Evolutionary conservation across 1,140 invertebrate genomes (phyloP), one percentile per base, ranked within the genome.

Genomic region (Lucilia sericata): DNA sequence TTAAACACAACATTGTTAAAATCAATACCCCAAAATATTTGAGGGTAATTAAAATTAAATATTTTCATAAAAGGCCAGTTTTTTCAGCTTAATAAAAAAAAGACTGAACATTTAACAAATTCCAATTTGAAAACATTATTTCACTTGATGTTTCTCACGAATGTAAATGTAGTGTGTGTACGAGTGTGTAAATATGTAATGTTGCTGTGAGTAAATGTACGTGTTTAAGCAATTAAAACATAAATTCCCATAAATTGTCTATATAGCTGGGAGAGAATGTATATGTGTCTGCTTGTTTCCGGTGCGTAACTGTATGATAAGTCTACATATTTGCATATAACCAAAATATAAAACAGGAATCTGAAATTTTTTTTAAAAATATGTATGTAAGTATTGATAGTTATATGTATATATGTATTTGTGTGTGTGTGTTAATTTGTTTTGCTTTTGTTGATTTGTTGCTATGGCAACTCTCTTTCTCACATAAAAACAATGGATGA

Each of bases 141-240:
- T 21, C n/a, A 19, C 65, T 60, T 60, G 55, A 60, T n/a, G 14
- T 60, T 60, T 60, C 51, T 17, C 17, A n/a, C 17, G 13, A 60
- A 60, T 60, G 51, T 60, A 14, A n/a, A 60, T 60, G 55, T n/a
- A 30, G 55, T 60, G 17, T 60, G 13, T 60, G 51, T 60, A 12
- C 14, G 13, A 17, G 13, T 60, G 13, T 60, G 10, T n/a, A n/a
- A 17, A 17, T 60, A 17, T 60, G 2, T 60, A 17, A 17, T 60
- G 13, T 60, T 2, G 10, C 10, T 17, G 55, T 17, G 55, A 2
- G 55, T 60, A n/a, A 5, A 5, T 70, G 65, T 70, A 70, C 19
- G 65, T 70, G 65, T 70, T 70, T 70, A 70, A 70, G 65, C 65
- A 70, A 70, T 70, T 70, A 70, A 70, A 70, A 70, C 19, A 70